These are phyloP conservation scores for Beris morrisii DNA, from an alignment of 2,888 invertebrate species.

Conservation along the genomic window DNA sequence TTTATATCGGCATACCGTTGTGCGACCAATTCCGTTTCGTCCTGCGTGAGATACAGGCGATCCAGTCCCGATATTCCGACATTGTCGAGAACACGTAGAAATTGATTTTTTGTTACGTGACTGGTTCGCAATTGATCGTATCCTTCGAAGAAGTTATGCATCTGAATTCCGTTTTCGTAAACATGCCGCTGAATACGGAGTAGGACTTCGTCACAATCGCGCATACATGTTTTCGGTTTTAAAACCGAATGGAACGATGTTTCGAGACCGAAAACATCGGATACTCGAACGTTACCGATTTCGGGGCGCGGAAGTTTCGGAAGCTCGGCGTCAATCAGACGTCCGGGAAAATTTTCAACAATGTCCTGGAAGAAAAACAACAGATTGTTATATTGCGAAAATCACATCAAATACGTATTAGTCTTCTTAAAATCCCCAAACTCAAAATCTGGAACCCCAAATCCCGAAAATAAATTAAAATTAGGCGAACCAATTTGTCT, in stretches of 20 bases:
- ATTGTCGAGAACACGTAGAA: slow-evolving; percentile 68
- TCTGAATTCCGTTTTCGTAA: slow-evolving; percentile 64
- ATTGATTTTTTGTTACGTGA: slow-evolving; percentile 69
- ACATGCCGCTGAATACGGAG: slow-evolving; percentile 66
- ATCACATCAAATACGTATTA: too few species aligned
- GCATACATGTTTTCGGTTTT: slow-evolving; percentile 49
- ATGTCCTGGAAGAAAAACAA: slow-evolving; percentile 51
- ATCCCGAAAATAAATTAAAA: too few species aligned
- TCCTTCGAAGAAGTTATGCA: slow-evolving; percentile 71
- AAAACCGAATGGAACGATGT: slow-evolving; percentile 65
- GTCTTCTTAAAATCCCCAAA: too few species aligned
- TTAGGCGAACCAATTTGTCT: too few species aligned
- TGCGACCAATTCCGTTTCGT: slow-evolving; percentile 66
- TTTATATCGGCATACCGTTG: slow-evolving; percentile 72
- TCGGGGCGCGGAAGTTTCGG: slow-evolving; percentile 71
- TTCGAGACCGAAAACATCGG: slow-evolving; percentile 59
- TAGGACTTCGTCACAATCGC: slow-evolving; percentile 24
- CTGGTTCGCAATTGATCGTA: slow-evolving; percentile 72
- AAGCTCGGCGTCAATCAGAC: slow-evolving; percentile 67
- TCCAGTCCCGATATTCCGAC: slow-evolving; percentile 66
- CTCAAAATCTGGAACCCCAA: too few species aligned
- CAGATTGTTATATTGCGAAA: not conserved
- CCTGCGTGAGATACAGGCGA: slow-evolving; percentile 61
- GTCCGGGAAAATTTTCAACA: slow-evolving; percentile 63
- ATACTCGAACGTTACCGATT: slow-evolving; percentile 60